A percentile compares a stretch with the other conserved stretches of the same genome.
phyloP scores from a whole-genome alignment of 2,888 invertebrate genomes.

The Drosophila setosimentum region DNA sequence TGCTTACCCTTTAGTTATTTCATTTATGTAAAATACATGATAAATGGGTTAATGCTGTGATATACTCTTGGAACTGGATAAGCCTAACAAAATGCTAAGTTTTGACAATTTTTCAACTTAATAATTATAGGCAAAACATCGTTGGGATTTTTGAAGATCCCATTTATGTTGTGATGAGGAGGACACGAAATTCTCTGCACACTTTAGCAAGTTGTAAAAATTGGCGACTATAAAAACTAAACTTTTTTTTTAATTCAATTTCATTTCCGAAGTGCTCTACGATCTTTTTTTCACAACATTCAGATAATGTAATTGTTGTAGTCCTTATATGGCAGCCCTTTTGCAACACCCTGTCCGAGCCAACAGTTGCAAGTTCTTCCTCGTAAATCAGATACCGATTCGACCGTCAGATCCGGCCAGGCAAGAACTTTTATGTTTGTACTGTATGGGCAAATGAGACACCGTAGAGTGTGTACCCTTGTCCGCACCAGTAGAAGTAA shows the following conservation, averaged over 20 bases:
- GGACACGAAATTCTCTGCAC: not conserved
- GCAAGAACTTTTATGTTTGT: not conserved
- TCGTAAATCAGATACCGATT: conserved; percentile 33
- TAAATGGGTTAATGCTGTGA: not conserved
- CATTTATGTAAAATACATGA: conserved; percentile 11
- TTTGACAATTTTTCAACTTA: not conserved
- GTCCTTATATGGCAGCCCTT: no score
- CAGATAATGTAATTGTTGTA: not conserved
- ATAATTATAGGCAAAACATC: not conserved
- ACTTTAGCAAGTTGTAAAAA: not conserved
- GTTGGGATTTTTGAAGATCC: not conserved
- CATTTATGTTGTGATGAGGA: not conserved
- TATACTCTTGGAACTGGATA: not conserved
- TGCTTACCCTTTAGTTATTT: conserved; percentile 28
- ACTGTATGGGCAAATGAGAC: not conserved
- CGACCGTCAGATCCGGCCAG: conserved; percentile 7
- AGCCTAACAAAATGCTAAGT: not conserved
- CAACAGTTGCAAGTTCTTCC: conserved; percentile 6
- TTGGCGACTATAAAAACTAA: not conserved
- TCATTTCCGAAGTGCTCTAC: not conserved
- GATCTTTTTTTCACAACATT: not conserved
- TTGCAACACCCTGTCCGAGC: conserved; percentile 33
- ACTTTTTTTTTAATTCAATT: not conserved
- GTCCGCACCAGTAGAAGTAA: not conserved
- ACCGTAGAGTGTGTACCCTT: not conserved